Base-by-base conservation (phyloP, 1,140 invertebrate species). In the Drosophila parabipectinata region DNA sequence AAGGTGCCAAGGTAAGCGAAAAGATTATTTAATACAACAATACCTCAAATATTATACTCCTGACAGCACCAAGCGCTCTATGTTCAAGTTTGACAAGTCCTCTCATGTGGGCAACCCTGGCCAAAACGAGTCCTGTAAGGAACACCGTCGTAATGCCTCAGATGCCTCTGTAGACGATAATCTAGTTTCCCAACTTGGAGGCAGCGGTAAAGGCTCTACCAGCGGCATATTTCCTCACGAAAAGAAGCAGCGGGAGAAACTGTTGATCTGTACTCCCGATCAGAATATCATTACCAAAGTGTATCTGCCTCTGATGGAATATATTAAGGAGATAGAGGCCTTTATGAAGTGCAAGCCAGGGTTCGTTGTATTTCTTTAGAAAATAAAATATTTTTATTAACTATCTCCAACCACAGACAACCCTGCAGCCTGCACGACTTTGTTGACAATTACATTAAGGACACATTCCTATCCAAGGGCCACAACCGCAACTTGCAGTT, bases 31-130 rank as follows among this genome's bases (percentile, higher is more conserved):
- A 4, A 37, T 37, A 12, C 0, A 4, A 37, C 3, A 12, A 4
- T 37, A 12, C 10, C 12, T 37, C 5, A 37, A 37, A n/a, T n/a
- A n/a, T 3, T 5, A 12, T 6, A 7, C 2, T 8, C 9, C 15
- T 0, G 14, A 30, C 45, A 91, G 90, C 74, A 88, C 88, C 5
- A 92, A 92, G 67, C 90, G 84, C 45, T 57, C 94, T 1, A 91
- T 97, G 45, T 97, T 97, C 87, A 95, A 95, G 91, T 97, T 97
- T 93, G 96, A 97, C 84, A 94, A 95, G 57, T 96, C 96, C 3
- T 95, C 95, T 15, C 95, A 96, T 92, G 95, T 96, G 18, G 58
- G 95, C 93, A 74, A 94, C 94, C 47, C 21, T 48, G 41, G 56
- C 48, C 60, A 54, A 28, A 63, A 47, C 53, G 82, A 95, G 76